Base-by-base conservation (phyloP, 2,113 vertebrate genomes). In the Brachionichthys hirsutus region DNA sequence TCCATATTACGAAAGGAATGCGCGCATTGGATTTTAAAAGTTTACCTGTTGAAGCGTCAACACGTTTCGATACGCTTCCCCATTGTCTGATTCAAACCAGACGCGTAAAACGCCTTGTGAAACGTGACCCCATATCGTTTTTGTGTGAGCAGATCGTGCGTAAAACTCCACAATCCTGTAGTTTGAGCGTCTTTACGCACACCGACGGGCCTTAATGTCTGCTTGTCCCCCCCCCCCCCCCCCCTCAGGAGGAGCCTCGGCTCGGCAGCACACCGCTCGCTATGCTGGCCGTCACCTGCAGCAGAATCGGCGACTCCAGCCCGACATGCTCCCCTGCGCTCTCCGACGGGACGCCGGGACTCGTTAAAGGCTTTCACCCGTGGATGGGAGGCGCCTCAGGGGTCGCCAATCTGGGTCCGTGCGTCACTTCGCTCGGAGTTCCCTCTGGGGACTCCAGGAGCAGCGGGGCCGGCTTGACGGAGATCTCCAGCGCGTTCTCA, bases 231-330 rank as follows among this genome's bases (percentile, higher is more conserved):
- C n/a, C 1, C 62, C 11, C 44, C 1, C 62, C 11, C 44, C n/a
- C 50, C 12, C 71, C 72, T 20, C 90, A 98, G 95, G 95, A 98
- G 86, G 95, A 98, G 89, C 94, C 94, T 63, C 89, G 95, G 87
- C 85, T 95, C 69, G 94, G 95, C 90, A 95, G 93, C 71, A 95
- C 95, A 75, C 96, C 96, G 59, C 81, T 98, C 85, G 95, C 95
- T 85, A 96, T 98, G 96, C 87, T 97, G 62, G 95, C 95, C 38
- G 95, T 95, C 85, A 96, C 95, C 87, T 98, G 96, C 87, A 96
- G 95, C 80, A 93, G 95, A 82, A 97, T 98, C 85, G 95, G 95
- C 43, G 95, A 95, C 65, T 89, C 93, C 74, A 92, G 91, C 80
- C 90, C 94, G 9, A 94, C 95, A 19, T 92, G 92, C 73, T 92